Conservation (phyloP, 2,888 invertebrate genomes). For the Lepidocyrtinus sp. region DNA sequence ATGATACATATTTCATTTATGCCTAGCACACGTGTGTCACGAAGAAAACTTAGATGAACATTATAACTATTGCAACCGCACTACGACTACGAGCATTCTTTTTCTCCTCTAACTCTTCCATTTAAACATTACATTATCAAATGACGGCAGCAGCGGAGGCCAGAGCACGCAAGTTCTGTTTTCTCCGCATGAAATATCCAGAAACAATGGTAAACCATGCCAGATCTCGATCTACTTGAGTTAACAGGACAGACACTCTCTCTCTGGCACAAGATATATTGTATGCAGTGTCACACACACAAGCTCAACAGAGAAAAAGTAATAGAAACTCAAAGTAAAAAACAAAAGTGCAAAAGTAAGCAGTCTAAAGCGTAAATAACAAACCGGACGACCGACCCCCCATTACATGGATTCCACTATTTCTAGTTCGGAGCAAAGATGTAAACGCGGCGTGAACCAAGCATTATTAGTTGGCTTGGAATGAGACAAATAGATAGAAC, state of each 20-base stretch:
- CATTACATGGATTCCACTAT: constrained; percentile 45
- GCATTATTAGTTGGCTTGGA: too few relatives aligned
- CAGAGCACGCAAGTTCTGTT: background rate
- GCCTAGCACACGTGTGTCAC: constrained; percentile 41
- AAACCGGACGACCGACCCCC: constrained; percentile 38
- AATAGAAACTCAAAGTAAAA: too few relatives aligned
- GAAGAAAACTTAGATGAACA: constrained; percentile 24
- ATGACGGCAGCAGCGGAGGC: background rate
- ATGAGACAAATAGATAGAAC: constrained; percentile 26
- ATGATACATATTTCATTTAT: constrained; percentile 10
- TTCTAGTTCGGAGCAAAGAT: constrained; percentile 24
- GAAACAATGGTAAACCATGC: constrained; percentile 48
- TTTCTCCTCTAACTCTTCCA: constrained; percentile 13
- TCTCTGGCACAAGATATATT: constrained; percentile 52
- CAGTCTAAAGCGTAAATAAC: too few relatives aligned
- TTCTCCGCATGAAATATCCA: constrained; percentile 32
- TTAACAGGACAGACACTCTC: constrained; percentile 48
- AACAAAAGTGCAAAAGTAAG: too few relatives aligned
- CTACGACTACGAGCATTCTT: constrained; percentile 4
- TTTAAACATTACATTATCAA: too few relatives aligned
- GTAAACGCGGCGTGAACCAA: constrained; percentile 36
- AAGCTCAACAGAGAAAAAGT: constrained; percentile 31
- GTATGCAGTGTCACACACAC: constrained; percentile 46
- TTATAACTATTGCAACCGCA: constrained; percentile 15
- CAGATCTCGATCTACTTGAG: constrained; percentile 52